Base-by-base conservation (phyloP, 2,797 vertebrate genomes). In the Sebastes hubbsi region DNA sequence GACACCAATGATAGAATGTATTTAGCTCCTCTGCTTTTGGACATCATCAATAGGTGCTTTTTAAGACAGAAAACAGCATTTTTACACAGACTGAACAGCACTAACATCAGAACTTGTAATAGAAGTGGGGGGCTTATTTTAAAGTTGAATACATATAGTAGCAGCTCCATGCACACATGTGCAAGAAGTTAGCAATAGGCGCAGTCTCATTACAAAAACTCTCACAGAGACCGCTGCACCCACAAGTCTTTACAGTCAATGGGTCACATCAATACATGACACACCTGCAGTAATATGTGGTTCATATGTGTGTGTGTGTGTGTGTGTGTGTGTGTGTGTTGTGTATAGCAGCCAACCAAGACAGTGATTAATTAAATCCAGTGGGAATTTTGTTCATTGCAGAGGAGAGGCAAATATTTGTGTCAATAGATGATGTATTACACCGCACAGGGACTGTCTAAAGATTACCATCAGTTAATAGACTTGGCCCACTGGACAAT, bases 391-490 rank as follows among this genome's bases (percentile, higher is more conserved):
- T 72, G 62, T 49, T 72, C 70, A 72, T 27, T 73, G 77, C 63
- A 69, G 70, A 29, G 34, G 30, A 52, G 69, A 59, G 25, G 62
- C 20, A 76, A 78, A 72, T 67, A 52, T 59, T 59, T 32, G 67
- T 18, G 58, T 82, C 75, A 81, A 72, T 77, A 81, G 72, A 72
- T 80, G 62, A 75, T 77, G 58, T 72, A 72, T 80, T 74, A 65
- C 55, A 69, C 9, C 4, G 7, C 63, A 22, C 18, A 65, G 71
- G 62, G 56, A 67, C 49, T 32, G 36, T 72, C 16, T 34, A 62
- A 71, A 79, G 72, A 82, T 77, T 60, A 72, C 27, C 64, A 84
- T 75, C 71, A 69, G 75, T 65, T 84, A 66, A 84, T 72, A 82
- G 77, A 88, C 79, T 69, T 49, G 60, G 25, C 42, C 46, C 59